phyloP scores from a whole-genome alignment of 2,797 vertebrate genomes.

The Ciconia nigra region DNA sequence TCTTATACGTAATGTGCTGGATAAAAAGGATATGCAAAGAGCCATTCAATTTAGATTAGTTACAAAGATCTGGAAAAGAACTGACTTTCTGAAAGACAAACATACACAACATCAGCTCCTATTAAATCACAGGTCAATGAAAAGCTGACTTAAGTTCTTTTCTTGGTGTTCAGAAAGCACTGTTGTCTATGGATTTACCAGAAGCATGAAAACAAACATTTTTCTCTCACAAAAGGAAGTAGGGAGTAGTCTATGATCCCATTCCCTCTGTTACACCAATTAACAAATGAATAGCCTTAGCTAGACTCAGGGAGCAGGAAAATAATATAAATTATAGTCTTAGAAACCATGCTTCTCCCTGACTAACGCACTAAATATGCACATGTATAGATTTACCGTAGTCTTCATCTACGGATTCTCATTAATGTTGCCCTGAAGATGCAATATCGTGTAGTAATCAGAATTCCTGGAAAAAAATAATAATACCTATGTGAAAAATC shows the following conservation, averaged over 20 bases:
- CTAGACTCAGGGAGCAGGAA: too few species aligned
- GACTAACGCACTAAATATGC: too few species aligned
- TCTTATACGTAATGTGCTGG: neutral
- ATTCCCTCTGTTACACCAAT: too few species aligned
- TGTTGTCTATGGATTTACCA: neutral
- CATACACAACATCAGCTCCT: neutral
- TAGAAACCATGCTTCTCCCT: too few species aligned
- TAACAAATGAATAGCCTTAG: too few species aligned
- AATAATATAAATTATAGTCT: too few species aligned
- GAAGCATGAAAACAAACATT: neutral
- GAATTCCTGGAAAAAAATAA: too few species aligned
- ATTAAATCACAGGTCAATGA: neutral
- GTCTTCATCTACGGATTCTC: too few species aligned
- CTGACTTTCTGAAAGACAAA: neutral
- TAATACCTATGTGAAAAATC: too few species aligned
- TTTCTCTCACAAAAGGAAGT: neutral
- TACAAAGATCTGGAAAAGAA: neutral
- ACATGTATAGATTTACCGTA: too few species aligned
- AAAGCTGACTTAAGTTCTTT: neutral
- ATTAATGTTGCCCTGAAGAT: too few species aligned
- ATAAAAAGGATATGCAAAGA: neutral
- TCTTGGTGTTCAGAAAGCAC: neutral
- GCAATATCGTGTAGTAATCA: too few species aligned
- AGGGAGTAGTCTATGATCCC: neutral
- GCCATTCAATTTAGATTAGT: neutral